Evolutionary conservation across 2,113 vertebrate species (phyloP), one percentile per base, ranked within the genome.

Genomic region (Amphiprion percula): DNA sequence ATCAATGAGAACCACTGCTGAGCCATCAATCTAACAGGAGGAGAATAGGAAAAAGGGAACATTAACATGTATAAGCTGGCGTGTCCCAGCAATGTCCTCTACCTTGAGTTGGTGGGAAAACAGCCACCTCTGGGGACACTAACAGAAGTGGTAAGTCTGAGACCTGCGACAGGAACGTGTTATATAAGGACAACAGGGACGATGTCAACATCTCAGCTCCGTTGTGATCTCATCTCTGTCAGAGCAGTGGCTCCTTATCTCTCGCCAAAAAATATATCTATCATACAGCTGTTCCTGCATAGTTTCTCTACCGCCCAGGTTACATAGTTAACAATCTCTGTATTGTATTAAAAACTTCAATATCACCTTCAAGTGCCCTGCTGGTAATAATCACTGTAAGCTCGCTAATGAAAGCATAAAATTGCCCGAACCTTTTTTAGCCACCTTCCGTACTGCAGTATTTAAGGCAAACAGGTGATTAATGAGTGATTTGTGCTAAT

Each of bases 41-140:
- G 21, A 54, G 78, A 88, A 91, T 82, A 81, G 88, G 87, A 76
- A 88, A 87, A 87, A 86, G 87, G 74, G 82, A 80, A 60, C 91
- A 94, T 94, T 94, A 94, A 87, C 91, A 94, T 94, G 93, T 90
- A 93, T 83, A 90, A 92, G 92, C 83, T 78, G 85, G 78, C 61
- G 63, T 73, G 91, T 93, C 90, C 92, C 60, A 28, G 81, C 90
- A 86, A 90, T 79, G 93, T 93, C 93, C 93, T 94, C 91, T 91
- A 92, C 80, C 88, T 80, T 50, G 82, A 89, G 88, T 90, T 79
- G 86, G 83, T 73, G 83, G 77, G 68, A 82, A 91, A 83, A 80
- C 69, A 88, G 77, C 65, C 83, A 82, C 85, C 90, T 90, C 83
- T 74, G 67, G 85, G 87, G 86, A 88, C 86, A 47, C 1, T 44